phyloP scores from a whole-genome alignment of 2,888 invertebrate species.

The Dioctria rufipes region DNA sequence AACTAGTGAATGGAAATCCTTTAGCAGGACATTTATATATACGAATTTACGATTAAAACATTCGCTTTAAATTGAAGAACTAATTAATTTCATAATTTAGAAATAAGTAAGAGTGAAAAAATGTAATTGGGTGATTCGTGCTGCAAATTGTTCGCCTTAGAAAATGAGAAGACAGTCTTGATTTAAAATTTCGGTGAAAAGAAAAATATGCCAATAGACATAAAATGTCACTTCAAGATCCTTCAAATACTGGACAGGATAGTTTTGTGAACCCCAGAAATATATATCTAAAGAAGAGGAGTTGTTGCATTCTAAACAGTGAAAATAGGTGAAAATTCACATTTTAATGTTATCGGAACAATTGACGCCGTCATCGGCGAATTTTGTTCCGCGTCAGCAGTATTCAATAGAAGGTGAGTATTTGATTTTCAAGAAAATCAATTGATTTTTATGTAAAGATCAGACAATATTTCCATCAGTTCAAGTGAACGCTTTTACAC shows the following conservation, averaged over 20 bases:
- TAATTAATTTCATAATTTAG: too few relatives aligned
- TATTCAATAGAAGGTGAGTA: constrained; percentile 50
- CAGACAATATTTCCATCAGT: neutral
- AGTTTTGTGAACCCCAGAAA: constrained; percentile 19
- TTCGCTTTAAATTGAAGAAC: too few relatives aligned
- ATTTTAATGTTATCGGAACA: constrained; percentile 70
- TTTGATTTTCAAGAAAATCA: too few relatives aligned
- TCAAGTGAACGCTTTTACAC: constrained; percentile 1
- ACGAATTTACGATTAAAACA: too few relatives aligned
- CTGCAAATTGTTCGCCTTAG: too few relatives aligned
- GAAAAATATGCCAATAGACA: neutral
- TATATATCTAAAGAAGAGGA: neutral
- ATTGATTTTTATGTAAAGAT: too few relatives aligned
- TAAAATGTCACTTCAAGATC: neutral
- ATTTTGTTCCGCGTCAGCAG: constrained; percentile 48
- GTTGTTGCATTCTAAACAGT: constrained; percentile 51
- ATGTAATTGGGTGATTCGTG: too few relatives aligned
- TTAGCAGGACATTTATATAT: too few relatives aligned
- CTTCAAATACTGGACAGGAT: neutral
- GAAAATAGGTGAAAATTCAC: constrained; percentile 33
- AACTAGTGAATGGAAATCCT: too few relatives aligned
- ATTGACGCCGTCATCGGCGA: constrained; percentile 68
- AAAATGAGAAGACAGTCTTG: too few relatives aligned
- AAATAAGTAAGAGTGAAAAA: too few relatives aligned
- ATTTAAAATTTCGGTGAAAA: neutral